These are phyloP conservation scores for Plecotus auritus DNA, from an alignment of 2,113 vertebrate genomes.

Conservation along the genomic window DNA sequence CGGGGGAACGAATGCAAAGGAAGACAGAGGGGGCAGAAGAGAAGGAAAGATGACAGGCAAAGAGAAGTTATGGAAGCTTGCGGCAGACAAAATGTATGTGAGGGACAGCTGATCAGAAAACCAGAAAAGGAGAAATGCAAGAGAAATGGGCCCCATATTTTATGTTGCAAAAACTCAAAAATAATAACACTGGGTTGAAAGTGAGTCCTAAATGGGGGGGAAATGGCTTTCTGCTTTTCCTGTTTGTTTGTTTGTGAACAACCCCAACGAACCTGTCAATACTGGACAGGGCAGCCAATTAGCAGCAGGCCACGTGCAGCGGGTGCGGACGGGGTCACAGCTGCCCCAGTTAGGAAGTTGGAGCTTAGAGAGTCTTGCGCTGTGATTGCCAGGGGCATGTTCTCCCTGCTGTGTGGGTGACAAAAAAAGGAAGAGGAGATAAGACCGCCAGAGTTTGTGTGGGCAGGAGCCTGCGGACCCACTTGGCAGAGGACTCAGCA, in stretches of 20 bases:
- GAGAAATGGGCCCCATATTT: background rate
- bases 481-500: background rate
- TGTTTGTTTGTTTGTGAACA: background rate
- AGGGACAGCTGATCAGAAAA: background rate
- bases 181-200: background rate
- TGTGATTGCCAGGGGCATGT: background rate
- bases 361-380: background rate
- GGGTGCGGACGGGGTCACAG: fast-evolving
- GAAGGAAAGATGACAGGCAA: background rate
- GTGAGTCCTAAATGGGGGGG: background rate
- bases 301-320: fast-evolving
- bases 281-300: fast-evolving
- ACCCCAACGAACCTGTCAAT: background rate
- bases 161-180: background rate
- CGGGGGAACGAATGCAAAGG: background rate
- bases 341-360: background rate
- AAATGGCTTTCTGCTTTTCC: background rate
- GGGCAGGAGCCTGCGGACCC: background rate
- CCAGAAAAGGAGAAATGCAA: background rate
- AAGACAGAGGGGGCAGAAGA: background rate
- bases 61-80: background rate
- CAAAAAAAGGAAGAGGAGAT: background rate
- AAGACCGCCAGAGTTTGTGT: background rate
- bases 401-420: background rate
- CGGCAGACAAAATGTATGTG: background rate